Conservation (phyloP, 2,888 invertebrate species). For the Agapetus fuscipes region DNA sequence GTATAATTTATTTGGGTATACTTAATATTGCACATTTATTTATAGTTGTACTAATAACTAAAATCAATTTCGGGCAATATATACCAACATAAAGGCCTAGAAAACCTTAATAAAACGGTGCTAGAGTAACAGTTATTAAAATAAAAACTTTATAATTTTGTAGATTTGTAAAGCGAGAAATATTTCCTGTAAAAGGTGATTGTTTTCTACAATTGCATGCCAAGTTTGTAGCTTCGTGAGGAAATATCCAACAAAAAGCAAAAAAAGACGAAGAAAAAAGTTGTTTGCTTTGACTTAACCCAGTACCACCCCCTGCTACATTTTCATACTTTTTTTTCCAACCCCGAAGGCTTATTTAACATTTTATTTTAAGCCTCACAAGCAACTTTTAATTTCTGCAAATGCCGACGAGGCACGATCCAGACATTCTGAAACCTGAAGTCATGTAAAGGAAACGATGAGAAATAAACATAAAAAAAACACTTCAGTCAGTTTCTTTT, state of each 20-base stretch:
- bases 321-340: too few relatives aligned
- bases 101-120: too few relatives aligned
- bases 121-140: too few relatives aligned
- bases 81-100: too few relatives aligned
- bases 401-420: conserved; percentile 16
- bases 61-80: too few relatives aligned
- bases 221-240: conserved; percentile 19
- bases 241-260: conserved; percentile 13
- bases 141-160: too few relatives aligned
- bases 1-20: too few relatives aligned
- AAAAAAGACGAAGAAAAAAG: conserved; percentile 11
- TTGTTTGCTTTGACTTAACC: conserved; percentile 17
- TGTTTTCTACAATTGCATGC: conserved; percentile 21
- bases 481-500: too few relatives aligned
- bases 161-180: conserved; percentile 21
- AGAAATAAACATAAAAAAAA: conserved; percentile 5
- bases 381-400: conserved; percentile 18
- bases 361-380: conserved; percentile 16
- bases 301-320: too few relatives aligned
- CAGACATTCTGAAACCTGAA: conserved; percentile 10
- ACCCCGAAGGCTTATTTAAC: conserved; percentile 18
- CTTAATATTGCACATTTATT: too few relatives aligned
- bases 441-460: conserved; percentile 5
- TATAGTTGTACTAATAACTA: too few relatives aligned
- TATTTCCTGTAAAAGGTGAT: conserved; percentile 18